Evolutionary conservation across 2,113 vertebrate species (phyloP).

Genomic region (Nyctibius bracteatus): DNA sequence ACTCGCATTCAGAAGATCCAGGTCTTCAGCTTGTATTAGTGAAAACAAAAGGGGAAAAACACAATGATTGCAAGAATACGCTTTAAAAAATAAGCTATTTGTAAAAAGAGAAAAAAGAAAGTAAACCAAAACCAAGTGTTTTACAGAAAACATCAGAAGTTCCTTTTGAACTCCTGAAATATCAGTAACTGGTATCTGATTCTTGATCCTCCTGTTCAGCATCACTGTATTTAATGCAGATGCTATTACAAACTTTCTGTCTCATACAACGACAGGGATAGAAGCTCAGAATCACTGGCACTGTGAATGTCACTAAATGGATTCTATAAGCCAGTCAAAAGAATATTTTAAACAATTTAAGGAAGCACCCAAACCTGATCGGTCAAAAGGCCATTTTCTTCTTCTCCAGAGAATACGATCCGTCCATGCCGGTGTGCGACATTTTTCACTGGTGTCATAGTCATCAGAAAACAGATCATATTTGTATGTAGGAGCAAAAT

Average conservation of each 20-base stretch:
- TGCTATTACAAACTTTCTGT: neutral
- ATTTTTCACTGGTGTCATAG: constrained; percentile 98
- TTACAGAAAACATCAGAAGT: neutral
- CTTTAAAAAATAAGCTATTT: neutral
- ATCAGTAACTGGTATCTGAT: neutral
- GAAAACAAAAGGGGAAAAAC: neutral
- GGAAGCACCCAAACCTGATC: constrained; percentile 79
- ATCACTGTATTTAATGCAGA: neutral
- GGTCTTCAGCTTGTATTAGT: constrained; percentile 83
- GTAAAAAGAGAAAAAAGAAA: neutral
- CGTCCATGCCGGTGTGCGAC: constrained; percentile 96
- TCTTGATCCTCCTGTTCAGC: neutral
- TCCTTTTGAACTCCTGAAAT: neutral
- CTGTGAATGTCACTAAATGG: neutral
- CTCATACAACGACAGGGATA: neutral
- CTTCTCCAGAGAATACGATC: constrained; percentile 97
- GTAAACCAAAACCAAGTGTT: neutral
- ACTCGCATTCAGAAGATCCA: constrained; percentile 88
- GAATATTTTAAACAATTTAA: neutral
- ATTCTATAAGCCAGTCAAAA: neutral
- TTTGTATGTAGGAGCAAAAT: constrained; percentile 97
- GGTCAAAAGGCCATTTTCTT: constrained; percentile 95
- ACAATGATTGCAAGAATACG: neutral
- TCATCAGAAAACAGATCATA: constrained; percentile 99
- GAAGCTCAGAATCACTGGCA: neutral